Percentiles rank a stretch among this genome's conserved stretches.
Evolutionary conservation across 2,888 invertebrate genomes (phyloP).

Genomic region (Cheilosia grossa): DNA sequence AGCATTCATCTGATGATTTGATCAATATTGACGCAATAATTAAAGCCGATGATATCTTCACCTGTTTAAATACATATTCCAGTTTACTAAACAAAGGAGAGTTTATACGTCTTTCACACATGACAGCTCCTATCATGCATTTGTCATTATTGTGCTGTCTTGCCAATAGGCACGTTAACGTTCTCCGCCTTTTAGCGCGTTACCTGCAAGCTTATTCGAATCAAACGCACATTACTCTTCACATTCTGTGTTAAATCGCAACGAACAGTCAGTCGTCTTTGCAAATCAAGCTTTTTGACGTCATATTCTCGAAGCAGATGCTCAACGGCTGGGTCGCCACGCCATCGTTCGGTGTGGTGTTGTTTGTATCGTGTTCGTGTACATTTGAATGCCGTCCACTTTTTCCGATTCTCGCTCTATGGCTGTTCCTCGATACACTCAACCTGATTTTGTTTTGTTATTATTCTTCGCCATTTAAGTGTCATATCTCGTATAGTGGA

Average conservation of each 20-base stretch:
- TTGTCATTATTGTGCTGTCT: too few species aligned
- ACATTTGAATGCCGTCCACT: not conserved
- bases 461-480: constrained; percentile 8
- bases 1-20: too few species aligned
- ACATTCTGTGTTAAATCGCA: not conserved
- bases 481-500: constrained; percentile 4
- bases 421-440: not conserved
- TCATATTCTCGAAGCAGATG: not conserved
- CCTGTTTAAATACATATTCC: too few species aligned
- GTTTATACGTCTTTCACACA: too few species aligned
- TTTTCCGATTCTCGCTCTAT: not conserved
- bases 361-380: not conserved
- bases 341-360: not conserved
- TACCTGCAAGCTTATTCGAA: too few species aligned
- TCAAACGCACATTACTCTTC: not conserved
- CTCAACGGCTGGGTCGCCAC: not conserved
- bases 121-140: too few species aligned
- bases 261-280: not conserved
- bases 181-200: too few species aligned
- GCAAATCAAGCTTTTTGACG: not conserved
- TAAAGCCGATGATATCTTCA: too few species aligned
- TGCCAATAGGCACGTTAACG: too few species aligned
- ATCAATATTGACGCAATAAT: too few species aligned
- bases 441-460: constrained; percentile 52
- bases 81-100: too few species aligned